These are phyloP conservation scores for Ectemnius cavifrons DNA, from an alignment of 2,888 invertebrate genomes.

Conservation along the genomic window DNA sequence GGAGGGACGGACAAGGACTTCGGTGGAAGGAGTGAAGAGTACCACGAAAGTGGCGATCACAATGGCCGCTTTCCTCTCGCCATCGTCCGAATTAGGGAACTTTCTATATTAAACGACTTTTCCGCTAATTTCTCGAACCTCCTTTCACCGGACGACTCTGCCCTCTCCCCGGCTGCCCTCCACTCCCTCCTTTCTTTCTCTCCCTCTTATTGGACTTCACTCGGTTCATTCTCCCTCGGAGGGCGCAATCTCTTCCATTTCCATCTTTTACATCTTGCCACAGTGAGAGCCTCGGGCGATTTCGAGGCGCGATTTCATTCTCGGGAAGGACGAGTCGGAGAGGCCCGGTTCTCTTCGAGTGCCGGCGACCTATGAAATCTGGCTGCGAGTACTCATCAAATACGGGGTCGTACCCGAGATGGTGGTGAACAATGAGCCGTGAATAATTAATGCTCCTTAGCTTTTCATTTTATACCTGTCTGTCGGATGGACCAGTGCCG, in stretches of 20 bases:
- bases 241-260: slow-evolving; percentile 22
- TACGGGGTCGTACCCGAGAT: not conserved
- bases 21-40: slow-evolving; percentile 4
- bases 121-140: slow-evolving; percentile 65
- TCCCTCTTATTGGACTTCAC: slow-evolving; percentile 7
- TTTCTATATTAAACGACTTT: slow-evolving; percentile 72
- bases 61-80: slow-evolving; percentile 53
- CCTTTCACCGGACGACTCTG: slow-evolving; percentile 24
- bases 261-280: slow-evolving; percentile 3
- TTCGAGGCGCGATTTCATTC: not conserved
- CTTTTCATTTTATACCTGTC: not conserved
- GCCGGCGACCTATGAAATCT: not conserved
- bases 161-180: not conserved
- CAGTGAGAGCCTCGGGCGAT: slow-evolving; percentile 4
- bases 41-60: slow-evolving; percentile 60
- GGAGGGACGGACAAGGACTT: slow-evolving; percentile 18
- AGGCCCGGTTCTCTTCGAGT: not conserved
- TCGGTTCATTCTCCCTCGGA: slow-evolving; percentile 19
- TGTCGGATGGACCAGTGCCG: no score
- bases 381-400: not conserved
- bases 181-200: slow-evolving; percentile 25
- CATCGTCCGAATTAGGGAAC: slow-evolving; percentile 56
- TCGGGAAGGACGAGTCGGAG: not conserved
- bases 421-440: not conserved
- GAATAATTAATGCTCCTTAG: not conserved